Conservation (phyloP, 2,888 invertebrate genomes). For the Cheilosia scutellata region DNA sequence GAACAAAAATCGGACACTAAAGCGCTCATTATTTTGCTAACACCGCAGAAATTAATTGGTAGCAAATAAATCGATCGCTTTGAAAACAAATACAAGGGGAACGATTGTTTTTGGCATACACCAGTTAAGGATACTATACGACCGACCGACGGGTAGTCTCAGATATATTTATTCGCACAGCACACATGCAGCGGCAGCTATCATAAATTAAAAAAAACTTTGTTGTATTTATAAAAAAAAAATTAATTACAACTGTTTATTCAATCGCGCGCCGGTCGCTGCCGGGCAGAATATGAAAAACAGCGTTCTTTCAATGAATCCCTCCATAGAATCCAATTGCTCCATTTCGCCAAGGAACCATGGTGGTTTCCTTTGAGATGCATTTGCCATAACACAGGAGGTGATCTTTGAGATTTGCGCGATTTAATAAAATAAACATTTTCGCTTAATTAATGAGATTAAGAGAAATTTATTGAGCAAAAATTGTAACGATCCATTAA, state of each 20-base stretch:
- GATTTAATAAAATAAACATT: conserved; percentile 60
- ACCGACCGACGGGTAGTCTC: conserved; percentile 35
- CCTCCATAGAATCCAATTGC: conserved; percentile 47
- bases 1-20: conserved; percentile 20
- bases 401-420: conserved; percentile 61
- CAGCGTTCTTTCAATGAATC: conserved; percentile 15
- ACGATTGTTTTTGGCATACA: conserved; percentile 59
- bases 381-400: conserved; percentile 70
- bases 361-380: conserved; percentile 62
- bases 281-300: conserved; percentile 36
- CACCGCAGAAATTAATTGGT: conserved; percentile 55
- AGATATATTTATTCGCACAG: conserved; percentile 12
- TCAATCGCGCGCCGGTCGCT: not conserved
- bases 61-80: conserved; percentile 68
- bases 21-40: conserved; percentile 47
- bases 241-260: conserved; percentile 34
- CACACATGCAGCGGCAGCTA: conserved; percentile 25
- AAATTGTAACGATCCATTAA: conserved; percentile 14
- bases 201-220: conserved; percentile 60
- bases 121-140: conserved; percentile 42
- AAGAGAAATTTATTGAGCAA: conserved; percentile 49
- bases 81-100: conserved; percentile 58
- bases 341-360: conserved; percentile 61
- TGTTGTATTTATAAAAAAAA: conserved; percentile 40
- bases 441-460: conserved; percentile 62